Percentiles rank a stretch among this genome's conserved stretches.
These are phyloP conservation scores for Danio choprae DNA, from an alignment of 2,797 vertebrate species.

Conservation along the genomic window DNA sequence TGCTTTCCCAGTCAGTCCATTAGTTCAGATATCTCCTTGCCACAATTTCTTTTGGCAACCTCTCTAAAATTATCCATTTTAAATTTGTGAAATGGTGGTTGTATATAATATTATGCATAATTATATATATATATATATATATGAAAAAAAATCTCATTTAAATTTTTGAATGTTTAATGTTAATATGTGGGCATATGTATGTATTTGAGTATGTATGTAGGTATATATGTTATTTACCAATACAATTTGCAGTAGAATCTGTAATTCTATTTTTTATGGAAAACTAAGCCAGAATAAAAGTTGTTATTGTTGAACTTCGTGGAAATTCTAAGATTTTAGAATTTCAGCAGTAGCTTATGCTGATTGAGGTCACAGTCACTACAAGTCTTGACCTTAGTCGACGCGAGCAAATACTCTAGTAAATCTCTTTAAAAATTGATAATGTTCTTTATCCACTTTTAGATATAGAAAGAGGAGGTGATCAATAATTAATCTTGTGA, in stretches of 20 bases:
- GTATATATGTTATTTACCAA: neutral
- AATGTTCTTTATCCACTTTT: conserved; percentile 30
- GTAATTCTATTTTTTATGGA: neutral
- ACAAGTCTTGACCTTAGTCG: conserved; percentile 40
- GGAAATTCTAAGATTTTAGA: neutral
- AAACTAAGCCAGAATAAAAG: neutral
- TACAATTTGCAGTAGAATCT: neutral
- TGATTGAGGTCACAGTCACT: neutral
- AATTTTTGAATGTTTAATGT: neutral
- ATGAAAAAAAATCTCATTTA: too few species aligned
- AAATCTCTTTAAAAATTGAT: conserved; percentile 47
- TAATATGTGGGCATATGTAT: too few species aligned
- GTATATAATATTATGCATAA: neutral
- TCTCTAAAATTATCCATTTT: neutral
- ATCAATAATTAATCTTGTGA: conserved; percentile 51
- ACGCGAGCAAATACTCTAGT: conserved; percentile 10
- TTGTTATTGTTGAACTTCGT: neutral
- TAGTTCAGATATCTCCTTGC: neutral
- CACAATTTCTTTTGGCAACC: neutral
- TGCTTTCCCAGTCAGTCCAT: neutral
- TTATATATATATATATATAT: neutral
- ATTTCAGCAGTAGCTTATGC: neutral
- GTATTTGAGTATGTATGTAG: too few species aligned
- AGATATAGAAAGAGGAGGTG: conserved; percentile 10
- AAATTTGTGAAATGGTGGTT: too few species aligned